These are phyloP conservation scores for Aurelia aurita DNA, from an alignment of 30 jellyfish, hydroid and myxozoan genomes.

Conservation along the genomic window DNA sequence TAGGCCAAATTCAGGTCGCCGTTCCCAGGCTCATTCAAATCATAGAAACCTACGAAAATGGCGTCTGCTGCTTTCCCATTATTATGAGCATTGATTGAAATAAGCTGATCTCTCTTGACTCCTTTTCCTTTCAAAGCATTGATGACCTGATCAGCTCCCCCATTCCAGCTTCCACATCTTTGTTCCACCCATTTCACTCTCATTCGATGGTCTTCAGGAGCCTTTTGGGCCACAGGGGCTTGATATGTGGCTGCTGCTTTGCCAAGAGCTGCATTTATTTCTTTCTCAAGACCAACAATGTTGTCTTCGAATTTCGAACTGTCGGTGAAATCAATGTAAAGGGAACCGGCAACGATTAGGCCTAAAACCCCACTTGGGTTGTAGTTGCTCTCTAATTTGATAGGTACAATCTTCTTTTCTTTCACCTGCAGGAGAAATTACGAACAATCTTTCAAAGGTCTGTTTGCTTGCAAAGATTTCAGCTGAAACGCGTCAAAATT, in stretches of 20 bases:
- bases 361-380: constrained; percentile 48
- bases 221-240: not conserved
- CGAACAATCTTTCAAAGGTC: not conserved
- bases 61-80: constrained; percentile 26
- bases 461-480: not conserved
- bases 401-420: constrained; percentile 26
- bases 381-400: constrained; percentile 19
- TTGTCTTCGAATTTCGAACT: constrained; percentile 9
- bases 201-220: constrained; percentile 35
- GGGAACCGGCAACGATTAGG: constrained; percentile 33
- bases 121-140: constrained; percentile 1
- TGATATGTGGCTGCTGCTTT: not conserved
- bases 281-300: constrained; percentile 13
- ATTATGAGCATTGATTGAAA: constrained; percentile 25
- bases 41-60: constrained; percentile 28
- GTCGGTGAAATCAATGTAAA: constrained; percentile 39
- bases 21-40: constrained; percentile 25
- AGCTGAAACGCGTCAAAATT: not conserved
- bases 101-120: constrained; percentile 14
- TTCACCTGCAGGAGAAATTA: constrained; percentile 9
- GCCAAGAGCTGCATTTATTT: constrained; percentile 23
- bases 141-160: constrained; percentile 16
- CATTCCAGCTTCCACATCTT: constrained; percentile 17
- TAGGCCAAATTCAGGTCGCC: constrained; percentile 36
- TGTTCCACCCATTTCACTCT: constrained; percentile 9